Conservation (phyloP, 2,113 vertebrate genomes). For the Xenotilapia flavipinnis region DNA sequence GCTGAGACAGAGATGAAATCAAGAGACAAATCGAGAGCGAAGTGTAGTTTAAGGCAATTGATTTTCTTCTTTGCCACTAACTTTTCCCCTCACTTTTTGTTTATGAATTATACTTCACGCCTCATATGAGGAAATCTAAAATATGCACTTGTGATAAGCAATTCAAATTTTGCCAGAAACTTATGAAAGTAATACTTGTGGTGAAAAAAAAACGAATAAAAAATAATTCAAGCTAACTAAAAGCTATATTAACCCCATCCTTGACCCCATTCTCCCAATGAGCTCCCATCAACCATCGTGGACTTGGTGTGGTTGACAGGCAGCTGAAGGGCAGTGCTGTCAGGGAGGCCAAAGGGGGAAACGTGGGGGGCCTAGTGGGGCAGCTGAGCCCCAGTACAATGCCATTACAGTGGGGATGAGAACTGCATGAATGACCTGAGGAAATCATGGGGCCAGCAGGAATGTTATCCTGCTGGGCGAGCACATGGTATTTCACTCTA, state of each 20-base stretch:
- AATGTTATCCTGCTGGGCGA: conserved; percentile 85
- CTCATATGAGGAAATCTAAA: not conserved
- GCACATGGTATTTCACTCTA: conserved; percentile 84
- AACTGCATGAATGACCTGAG: conserved; percentile 70
- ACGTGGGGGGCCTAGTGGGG: conserved; percentile 48
- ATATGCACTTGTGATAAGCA: not conserved
- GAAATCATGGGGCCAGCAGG: conserved; percentile 77
- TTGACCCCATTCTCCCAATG: not conserved
- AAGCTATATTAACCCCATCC: not conserved
- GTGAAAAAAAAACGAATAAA: not conserved
- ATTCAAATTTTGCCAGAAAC: not conserved
- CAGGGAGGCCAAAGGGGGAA: conserved; percentile 56
- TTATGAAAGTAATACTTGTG: not conserved
- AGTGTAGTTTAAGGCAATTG: not conserved
- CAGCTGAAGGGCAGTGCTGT: conserved; percentile 54
- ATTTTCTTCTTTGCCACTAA: not conserved
- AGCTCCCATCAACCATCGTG: not conserved
- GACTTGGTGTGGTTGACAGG: conserved; percentile 37
- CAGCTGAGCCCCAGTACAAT: conserved; percentile 62
- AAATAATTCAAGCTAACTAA: not conserved
- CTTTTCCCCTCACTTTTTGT: not conserved
- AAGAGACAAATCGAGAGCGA: not conserved
- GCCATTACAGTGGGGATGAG: conserved; percentile 69
- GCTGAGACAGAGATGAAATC: not conserved
- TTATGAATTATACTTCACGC: not conserved